Evolutionary conservation across 2,797 vertebrate genomes (phyloP), one percentile per base, ranked within the genome.

Genomic region (Pangasius sanitwongsei): DNA sequence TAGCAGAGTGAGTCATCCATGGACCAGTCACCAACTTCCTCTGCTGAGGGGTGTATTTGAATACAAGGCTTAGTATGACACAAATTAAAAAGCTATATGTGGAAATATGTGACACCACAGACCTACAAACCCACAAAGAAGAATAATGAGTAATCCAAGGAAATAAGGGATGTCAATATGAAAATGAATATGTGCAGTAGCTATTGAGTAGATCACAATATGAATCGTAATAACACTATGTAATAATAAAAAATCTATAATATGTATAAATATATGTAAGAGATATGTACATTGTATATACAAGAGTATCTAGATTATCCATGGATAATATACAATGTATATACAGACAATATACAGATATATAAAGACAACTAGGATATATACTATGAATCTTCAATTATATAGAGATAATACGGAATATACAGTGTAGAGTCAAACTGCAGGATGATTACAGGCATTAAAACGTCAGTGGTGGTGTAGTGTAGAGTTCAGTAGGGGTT

Each of bases 1-100:
- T 44, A 89, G 81, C 59, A 67, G 72, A 65, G 48, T 89, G 70
- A 87, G 69, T 87, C 80, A 87, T 87, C 13, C 20, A 37, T 44
- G 34, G 69, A 70, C 50, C 53, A 86, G 69, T 89, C 78, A 87
- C 72, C 67, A 87, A 63, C 61, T 44, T 84, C 61, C 72, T n/a
- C 61, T 55, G 55, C 50, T 80, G 57, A 53, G 25, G 15, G 53
- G 41, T 70, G 44, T 59, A 69, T 88, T 48, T 16, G 37, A 25
- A 84, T 86, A 83, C 41, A 87, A 61, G 63, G 34, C 34, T 69
- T 81, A 90, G 34, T 67, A 16, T 84, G 82, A 81, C 81, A 72
- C 31, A 77, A 85, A 85, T 82, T 82, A 63, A 75, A 87, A 82
- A 57, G 50, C 63, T 41, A 81, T 50, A 70, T 59, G 75, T 53